Evolutionary conservation across 1,140 invertebrate species (phyloP).

Genomic region (Pogonomyrmex barbatus): DNA sequence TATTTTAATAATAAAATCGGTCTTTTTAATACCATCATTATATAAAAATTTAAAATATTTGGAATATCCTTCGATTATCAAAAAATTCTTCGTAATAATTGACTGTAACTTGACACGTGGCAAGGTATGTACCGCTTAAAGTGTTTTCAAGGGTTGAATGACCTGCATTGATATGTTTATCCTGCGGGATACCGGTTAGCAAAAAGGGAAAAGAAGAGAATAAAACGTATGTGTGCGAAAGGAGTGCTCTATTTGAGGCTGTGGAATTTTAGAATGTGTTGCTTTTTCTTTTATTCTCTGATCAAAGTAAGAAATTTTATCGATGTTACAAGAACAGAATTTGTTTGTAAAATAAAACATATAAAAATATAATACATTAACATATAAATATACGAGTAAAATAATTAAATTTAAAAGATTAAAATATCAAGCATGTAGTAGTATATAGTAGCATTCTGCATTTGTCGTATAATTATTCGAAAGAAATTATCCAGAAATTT

Average conservation of each 20-base stretch:
- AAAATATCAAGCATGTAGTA: not conserved
- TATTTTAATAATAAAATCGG: not conserved
- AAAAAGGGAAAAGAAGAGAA: slow-evolving; percentile 56
- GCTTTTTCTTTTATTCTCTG: slow-evolving; percentile 59
- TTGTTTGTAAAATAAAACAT: not conserved
- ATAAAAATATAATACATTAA: not conserved
- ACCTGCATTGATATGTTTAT: slow-evolving; percentile 74
- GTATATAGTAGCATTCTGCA: not conserved
- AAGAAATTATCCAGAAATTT: not conserved
- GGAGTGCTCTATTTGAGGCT: slow-evolving; percentile 72
- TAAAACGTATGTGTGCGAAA: slow-evolving; percentile 52
- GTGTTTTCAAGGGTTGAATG: slow-evolving; percentile 68
- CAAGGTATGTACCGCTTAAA: slow-evolving; percentile 4
- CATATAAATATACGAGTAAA: not conserved
- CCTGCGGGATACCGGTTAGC: slow-evolving; percentile 55
- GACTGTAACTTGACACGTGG: not conserved
- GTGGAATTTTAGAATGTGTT: slow-evolving; percentile 67
- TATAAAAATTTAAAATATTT: not conserved
- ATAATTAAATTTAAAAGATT: not conserved
- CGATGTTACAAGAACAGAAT: not conserved
- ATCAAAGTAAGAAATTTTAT: not conserved
- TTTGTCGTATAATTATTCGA: not conserved
- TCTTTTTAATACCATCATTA: not conserved
- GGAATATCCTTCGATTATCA: not conserved
- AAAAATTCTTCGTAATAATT: not conserved